phyloP scores from a whole-genome alignment of 2,797 vertebrate genomes.

The Eidolon dupreanum region DNA sequence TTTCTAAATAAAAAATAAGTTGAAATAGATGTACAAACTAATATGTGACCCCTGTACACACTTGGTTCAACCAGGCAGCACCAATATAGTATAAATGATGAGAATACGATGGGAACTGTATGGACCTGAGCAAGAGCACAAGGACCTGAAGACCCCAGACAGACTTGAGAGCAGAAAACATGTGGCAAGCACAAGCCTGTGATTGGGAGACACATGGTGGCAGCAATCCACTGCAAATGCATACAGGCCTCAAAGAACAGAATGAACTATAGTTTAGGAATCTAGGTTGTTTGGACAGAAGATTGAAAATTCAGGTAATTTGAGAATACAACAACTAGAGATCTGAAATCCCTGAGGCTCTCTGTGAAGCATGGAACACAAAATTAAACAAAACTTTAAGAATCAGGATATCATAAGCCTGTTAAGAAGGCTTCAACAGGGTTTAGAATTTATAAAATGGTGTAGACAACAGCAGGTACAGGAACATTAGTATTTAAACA shows the following conservation, averaged over 20 bases:
- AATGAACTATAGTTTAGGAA: not conserved
- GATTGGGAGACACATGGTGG: no score
- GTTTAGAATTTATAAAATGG: not conserved
- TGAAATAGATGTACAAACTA: not conserved
- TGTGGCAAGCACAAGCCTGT: not conserved
- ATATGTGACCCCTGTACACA: not conserved
- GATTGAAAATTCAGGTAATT: not conserved
- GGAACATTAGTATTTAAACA: not conserved
- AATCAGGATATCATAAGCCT: not conserved
- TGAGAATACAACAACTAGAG: not conserved
- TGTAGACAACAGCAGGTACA: not conserved
- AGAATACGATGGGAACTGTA: not conserved
- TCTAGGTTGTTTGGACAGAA: not conserved
- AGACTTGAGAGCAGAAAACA: not conserved
- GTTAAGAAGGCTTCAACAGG: not conserved
- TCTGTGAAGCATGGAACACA: not conserved
- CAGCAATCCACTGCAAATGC: not conserved
- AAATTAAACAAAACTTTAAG: conserved; percentile 17
- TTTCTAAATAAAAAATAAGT: not conserved
- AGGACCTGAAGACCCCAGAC: not conserved
- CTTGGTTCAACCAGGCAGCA: not conserved
- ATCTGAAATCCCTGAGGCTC: not conserved
- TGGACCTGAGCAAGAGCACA: not conserved
- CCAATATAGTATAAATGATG: not conserved
- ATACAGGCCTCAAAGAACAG: not conserved